These are phyloP conservation scores for Oncorhynchus keta DNA, from an alignment of 2,113 vertebrate genomes.

Conservation along the genomic window DNA sequence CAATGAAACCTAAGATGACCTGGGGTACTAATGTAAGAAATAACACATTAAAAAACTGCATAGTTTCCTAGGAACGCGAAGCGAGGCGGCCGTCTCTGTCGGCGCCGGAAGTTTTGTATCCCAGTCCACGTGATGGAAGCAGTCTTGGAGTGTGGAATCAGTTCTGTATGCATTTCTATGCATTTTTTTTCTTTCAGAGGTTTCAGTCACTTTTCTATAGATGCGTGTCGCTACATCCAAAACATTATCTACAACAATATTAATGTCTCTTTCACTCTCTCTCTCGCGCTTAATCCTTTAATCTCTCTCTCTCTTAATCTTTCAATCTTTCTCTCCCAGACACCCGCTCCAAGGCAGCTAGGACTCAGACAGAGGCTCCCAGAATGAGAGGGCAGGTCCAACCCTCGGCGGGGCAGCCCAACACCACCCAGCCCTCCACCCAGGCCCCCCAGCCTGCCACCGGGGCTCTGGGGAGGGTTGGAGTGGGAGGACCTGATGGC, in stretches of 20 bases:
- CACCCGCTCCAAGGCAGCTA: background rate
- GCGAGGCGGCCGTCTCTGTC: no score
- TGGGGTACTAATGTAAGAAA: no score
- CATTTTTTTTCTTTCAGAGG: background rate
- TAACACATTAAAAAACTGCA: no score
- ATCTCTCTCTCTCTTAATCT: no score
- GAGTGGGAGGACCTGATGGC: conserved; percentile 28
- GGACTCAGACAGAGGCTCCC: conserved; percentile 10
- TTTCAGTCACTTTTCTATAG: conserved; percentile 19
- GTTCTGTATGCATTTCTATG: background rate
- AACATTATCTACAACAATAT: no score
- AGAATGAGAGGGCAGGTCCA: conserved; percentile 7
- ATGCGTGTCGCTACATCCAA: background rate
- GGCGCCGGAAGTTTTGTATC: no score
- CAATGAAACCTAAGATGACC: no score
- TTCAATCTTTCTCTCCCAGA: background rate
- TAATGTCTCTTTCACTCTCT: no score
- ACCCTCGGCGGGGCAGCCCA: background rate
- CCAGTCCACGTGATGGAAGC: no score
- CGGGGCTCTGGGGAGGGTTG: background rate
- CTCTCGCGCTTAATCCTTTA: no score
- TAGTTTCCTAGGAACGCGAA: no score
- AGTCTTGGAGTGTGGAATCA: no score
- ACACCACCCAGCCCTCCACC: background rate
- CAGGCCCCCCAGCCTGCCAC: conserved; percentile 15